Evolutionary conservation across 1,140 invertebrate species (phyloP).

Genomic region (Eumaeus atala): DNA sequence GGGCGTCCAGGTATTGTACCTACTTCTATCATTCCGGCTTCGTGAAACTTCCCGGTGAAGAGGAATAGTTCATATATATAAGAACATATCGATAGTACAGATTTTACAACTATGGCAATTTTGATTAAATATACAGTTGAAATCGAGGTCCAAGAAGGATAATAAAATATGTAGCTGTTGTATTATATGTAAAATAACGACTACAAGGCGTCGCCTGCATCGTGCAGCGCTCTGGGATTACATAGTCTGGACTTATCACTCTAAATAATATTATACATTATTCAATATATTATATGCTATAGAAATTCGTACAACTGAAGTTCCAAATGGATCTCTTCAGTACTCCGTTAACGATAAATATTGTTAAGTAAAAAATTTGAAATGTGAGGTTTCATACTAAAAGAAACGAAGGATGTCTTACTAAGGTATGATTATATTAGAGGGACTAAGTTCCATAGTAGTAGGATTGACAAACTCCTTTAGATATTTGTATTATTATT

Average conservation of each 20-base stretch:
- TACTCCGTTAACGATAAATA: not conserved
- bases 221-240: not conserved
- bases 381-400: no score
- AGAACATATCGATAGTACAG: no score
- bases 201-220: not conserved
- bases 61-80: no score
- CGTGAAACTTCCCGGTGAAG: no score
- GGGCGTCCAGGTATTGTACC: no score
- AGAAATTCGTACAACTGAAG: not conserved
- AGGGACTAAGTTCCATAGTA: not conserved
- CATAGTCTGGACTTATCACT: not conserved
- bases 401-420: not conserved
- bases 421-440: slow-evolving; percentile 1
- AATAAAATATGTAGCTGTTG: no score
- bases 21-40: no score
- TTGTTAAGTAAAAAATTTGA: not conserved
- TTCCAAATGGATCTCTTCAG: slow-evolving; percentile 4
- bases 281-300: slow-evolving; percentile 3
- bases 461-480: slow-evolving; percentile 4
- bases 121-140: no score
- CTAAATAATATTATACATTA: not conserved
- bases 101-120: no score
- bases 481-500: not conserved
- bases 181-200: no score
- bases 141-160: no score